Base-by-base conservation (phyloP, 2,888 invertebrate genomes). In the Spilosoma lubricipeda region DNA sequence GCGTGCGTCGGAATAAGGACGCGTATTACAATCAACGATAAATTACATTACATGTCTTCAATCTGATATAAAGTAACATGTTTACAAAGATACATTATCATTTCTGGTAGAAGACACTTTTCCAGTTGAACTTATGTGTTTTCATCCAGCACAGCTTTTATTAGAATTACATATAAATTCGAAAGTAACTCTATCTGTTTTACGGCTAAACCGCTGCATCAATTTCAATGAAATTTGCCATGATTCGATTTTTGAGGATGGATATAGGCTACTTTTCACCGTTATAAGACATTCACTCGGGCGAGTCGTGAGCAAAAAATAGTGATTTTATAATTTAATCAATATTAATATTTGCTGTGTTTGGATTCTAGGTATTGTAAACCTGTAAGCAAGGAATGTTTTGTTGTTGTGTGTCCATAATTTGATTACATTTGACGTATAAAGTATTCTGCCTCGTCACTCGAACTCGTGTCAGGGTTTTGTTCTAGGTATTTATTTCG, bases 391-490 rank as follows among this genome's bases (percentile, higher is more conserved):
- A 59, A 56, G 18, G 39, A 69, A 70, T 59, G 4, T 9, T 59
- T 56, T 56, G 15, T 56, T 48, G 5, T 27, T 48, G 48, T 30
- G 11, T 48, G 13, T 48, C 33, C 48, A 33, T 48, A 23, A 52
- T 71, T 78, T 39, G 70, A 67, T 65, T 69, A 66, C 72, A 67
- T 75, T 72, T 42, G 59, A 71, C 56, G 56, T 67, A 77, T 36
- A 36, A 36, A 71, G 66, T 74, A 77, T 73, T 45, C 78, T 77
- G 77, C 85, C 71, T 80, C 77, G 86, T 84, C 80, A 77, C 56
- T 77, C 70, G 65, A 69, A 74, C 75, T 63, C 59, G 70, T 85
- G 83, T 84, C 86, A 85, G 86, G 80, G 86, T 80, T 85, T 80
- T 69, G 74, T 73, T 67, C 76, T 76, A 85, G 67, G 33, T 59